phyloP scores from a whole-genome alignment of 2,797 vertebrate species.

The Platyrinchus mystaceus region DNA sequence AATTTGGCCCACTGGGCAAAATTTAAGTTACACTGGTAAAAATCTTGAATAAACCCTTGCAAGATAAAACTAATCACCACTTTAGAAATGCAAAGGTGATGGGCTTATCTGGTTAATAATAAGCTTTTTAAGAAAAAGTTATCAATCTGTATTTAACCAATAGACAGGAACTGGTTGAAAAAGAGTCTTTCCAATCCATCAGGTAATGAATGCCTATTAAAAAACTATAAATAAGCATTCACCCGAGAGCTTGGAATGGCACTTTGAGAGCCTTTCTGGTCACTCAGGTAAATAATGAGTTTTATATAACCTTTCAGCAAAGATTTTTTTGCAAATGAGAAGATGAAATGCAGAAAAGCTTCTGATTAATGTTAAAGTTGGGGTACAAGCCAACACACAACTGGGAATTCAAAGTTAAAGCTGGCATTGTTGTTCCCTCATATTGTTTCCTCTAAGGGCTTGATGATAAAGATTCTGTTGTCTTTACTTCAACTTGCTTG shows the following conservation, averaged over 20 bases:
- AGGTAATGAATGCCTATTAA: constrained; percentile 63
- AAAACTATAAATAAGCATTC: constrained; percentile 70
- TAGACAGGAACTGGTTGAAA: constrained; percentile 16
- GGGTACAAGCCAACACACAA: background rate
- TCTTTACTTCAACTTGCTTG: background rate
- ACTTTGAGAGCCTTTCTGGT: constrained; percentile 65
- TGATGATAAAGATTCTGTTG: background rate
- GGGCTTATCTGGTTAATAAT: constrained; percentile 39
- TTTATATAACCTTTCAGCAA: constrained; percentile 63
- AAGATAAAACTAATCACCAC: constrained; percentile 32
- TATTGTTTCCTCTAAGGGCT: background rate
- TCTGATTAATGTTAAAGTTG: constrained; percentile 49
- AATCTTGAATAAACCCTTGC: constrained; percentile 24
- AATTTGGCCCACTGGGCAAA: constrained; percentile 20
- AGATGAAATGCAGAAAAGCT: constrained; percentile 43
- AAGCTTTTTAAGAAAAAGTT: constrained; percentile 41
- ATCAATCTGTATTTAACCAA: constrained; percentile 43
- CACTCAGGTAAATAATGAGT: constrained; percentile 69
- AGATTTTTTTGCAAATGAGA: constrained; percentile 61
- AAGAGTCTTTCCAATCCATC: constrained; percentile 58
- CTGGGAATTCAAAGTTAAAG: constrained; percentile 21
- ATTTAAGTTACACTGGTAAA: background rate
- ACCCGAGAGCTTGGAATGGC: constrained; percentile 59
- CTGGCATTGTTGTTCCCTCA: background rate
- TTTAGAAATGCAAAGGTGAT: constrained; percentile 38